Evolutionary conservation across 2,797 vertebrate genomes (phyloP), one percentile per base, ranked within the genome.

Genomic region (Typhlichthys subterraneus): DNA sequence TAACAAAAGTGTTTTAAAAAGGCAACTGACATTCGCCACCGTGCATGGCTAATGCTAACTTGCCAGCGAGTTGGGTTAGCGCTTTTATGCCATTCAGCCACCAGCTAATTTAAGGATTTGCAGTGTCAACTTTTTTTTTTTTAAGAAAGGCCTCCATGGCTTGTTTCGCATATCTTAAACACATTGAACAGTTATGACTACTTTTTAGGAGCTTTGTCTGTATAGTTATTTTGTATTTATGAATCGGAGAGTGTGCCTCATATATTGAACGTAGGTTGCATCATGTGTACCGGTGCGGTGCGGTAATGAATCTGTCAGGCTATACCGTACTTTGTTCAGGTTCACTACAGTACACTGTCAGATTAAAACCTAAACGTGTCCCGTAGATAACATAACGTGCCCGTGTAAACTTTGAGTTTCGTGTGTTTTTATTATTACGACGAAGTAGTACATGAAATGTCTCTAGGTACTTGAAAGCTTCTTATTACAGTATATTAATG

Each of bases 191-290:
- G 23, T 10, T 31, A 19, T 6, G 51, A 19, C 23, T 29, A 31
- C 52, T 31, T 29, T 12, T 23, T 12, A 12, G 1, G 10, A 31
- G 52, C 23, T 2, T 2, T 12, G 9, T 53, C 12, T 53, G 19
- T 42, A 9, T 42, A 9, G 5, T 9, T 0, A 42, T 42, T 9
- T 42, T 42, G 38, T 42, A 53, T 17, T 53, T 45, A 51, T 19
- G n/a, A 50, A 19, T 52, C 49, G 1, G 47, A 51, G 47, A 52
- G 51, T 13, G 15, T 12, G 66, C 45, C 17, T 53, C 3, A 3
- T 10, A 58, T 57, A 69, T 83, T 86, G 80, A 59, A 47, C 9
- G 59, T 17, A 56, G 53, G 81, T 88, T 89, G 69, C 84, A 80
- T 89, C 85, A 86, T 74, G 61, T 51, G 0, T 48, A 11, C 45